Percentiles rank a stretch among this genome's conserved stretches.
Evolutionary conservation across 2,888 invertebrate species (phyloP).

Genomic region (Pemphredon lugubris): DNA sequence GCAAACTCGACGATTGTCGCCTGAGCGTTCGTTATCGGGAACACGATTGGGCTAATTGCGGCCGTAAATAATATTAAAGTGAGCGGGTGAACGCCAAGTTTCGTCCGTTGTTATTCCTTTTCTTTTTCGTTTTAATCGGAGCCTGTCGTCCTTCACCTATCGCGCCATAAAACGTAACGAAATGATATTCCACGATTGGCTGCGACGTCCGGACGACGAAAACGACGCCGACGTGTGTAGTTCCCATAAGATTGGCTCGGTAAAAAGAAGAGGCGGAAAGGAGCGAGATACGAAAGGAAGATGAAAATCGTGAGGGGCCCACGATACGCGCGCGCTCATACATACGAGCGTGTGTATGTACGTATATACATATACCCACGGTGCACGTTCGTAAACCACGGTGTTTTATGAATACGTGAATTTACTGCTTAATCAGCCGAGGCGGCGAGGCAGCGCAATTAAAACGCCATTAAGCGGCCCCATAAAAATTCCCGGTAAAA

Average conservation of each 20-base stretch:
- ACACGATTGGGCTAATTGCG: slow-evolving; percentile 40
- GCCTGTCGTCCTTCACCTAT: too few relatives aligned
- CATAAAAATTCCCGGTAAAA: slow-evolving; percentile 73
- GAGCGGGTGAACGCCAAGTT: too few relatives aligned
- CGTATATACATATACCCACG: neutral
- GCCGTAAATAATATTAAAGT: slow-evolving; percentile 32
- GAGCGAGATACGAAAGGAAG: slow-evolving; percentile 14
- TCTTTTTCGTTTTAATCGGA: too few relatives aligned
- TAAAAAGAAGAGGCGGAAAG: slow-evolving; percentile 7
- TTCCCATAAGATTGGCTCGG: slow-evolving; percentile 21
- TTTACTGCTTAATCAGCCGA: slow-evolving; percentile 77
- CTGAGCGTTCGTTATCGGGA: too few relatives aligned
- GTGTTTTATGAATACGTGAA: slow-evolving; percentile 74
- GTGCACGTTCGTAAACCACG: slow-evolving; percentile 67
- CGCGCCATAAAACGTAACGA: too few relatives aligned
- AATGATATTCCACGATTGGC: too few relatives aligned
- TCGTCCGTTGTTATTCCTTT: too few relatives aligned
- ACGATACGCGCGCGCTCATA: too few relatives aligned
- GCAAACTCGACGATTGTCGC: too few relatives aligned
- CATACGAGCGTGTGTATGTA: too few relatives aligned
- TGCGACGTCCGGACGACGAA: too few relatives aligned
- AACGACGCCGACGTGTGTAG: slow-evolving; percentile 35
- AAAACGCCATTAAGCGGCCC: slow-evolving; percentile 73
- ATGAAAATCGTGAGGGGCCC: slow-evolving; percentile 28
- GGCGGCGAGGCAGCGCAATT: slow-evolving; percentile 72